A percentile compares a stretch with the other conserved stretches of the same genome.
Conservation (phyloP, 2,113 vertebrate genomes). For the Malurus cyaneus region DNA sequence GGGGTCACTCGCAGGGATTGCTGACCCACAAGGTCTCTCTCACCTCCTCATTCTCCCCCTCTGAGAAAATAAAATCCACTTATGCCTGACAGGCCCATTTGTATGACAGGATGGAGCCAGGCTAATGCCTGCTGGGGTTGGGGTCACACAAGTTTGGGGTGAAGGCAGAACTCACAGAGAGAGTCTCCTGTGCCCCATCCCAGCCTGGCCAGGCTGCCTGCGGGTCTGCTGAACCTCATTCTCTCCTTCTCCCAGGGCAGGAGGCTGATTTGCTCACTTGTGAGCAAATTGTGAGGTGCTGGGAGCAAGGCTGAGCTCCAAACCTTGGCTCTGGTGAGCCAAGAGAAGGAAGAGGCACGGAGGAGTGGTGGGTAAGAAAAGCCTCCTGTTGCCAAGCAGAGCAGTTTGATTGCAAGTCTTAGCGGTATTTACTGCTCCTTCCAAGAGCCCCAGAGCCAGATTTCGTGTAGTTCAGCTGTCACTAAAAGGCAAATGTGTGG, state of each 20-base stretch:
- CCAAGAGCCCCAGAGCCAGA: slow-evolving; percentile 4
- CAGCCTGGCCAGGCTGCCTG: accelerated
- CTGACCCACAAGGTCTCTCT: not conserved
- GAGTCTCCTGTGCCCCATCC: not conserved
- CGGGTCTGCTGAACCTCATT: not conserved
- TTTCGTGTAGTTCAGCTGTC: slow-evolving; percentile 32
- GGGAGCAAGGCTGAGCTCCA: not conserved
- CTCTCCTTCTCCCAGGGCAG: not conserved
- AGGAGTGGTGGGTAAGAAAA: not conserved
- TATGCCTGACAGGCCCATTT: not conserved
- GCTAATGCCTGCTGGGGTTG: accelerated
- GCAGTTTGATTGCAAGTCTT: slow-evolving; percentile 11
- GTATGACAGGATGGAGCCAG: not conserved
- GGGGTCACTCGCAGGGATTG: not conserved
- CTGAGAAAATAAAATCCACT: not conserved
- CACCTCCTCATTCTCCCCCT: not conserved
- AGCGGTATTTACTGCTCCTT: not conserved
- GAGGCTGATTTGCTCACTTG: not conserved
- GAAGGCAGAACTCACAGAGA: not conserved
- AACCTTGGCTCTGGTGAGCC: not conserved
- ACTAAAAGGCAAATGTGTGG: not conserved
- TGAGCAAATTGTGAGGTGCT: accelerated
- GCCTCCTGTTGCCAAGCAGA: not conserved
- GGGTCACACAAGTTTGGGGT: not conserved
- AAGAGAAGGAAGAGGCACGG: not conserved